Base-by-base conservation (phyloP, 2,888 invertebrate species). In the Tubulanus polymorphus region DNA sequence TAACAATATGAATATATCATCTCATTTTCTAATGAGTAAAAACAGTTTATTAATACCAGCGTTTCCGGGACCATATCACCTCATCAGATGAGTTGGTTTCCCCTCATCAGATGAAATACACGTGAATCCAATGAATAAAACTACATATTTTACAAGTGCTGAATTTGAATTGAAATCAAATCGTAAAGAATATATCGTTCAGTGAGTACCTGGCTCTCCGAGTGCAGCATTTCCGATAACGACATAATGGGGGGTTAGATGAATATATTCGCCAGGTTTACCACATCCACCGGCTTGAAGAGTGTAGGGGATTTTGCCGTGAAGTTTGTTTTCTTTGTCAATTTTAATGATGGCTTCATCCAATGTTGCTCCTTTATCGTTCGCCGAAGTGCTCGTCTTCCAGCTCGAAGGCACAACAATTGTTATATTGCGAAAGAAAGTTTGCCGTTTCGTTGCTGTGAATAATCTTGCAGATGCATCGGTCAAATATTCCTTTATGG, bases 381-480 rank as follows among this genome's bases (percentile, higher is more conserved):
- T 37, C 1, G 79, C 75, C 63, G 83, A 81, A 20, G 82, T 81
- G n/a, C n/a, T n/a, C n/a, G n/a, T n/a, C n/a, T n/a, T n/a, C 86
- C 86, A 87, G 30, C 81, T 79, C 46, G 81, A 72, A 5, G 86
- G 87, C 57, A 87, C 79, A 56, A 85, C 76, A 48, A 87, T 82
- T 55, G 82, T 83, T 57, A 85, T 81, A 46, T 83, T 80, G 56
- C 83, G 81, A 67, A 86, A 81, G 51, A 63, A 70, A 1, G 65
- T 52, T 26, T 62, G 64, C 35, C 68, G 71, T 79, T 84, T 82
- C 50, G 86, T 80, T 18, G 86, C 84, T 57, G 79, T 79, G 70
- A 84, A 83, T 37, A 86, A 78, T 59, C 82, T 81, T 62, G 81
- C 78, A 1, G 86, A 86, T 15, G 85, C 83, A 62, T 80, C 80